Evolutionary conservation across 2,797 vertebrate species (phyloP).

Genomic region (Sibirionetta formosa): DNA sequence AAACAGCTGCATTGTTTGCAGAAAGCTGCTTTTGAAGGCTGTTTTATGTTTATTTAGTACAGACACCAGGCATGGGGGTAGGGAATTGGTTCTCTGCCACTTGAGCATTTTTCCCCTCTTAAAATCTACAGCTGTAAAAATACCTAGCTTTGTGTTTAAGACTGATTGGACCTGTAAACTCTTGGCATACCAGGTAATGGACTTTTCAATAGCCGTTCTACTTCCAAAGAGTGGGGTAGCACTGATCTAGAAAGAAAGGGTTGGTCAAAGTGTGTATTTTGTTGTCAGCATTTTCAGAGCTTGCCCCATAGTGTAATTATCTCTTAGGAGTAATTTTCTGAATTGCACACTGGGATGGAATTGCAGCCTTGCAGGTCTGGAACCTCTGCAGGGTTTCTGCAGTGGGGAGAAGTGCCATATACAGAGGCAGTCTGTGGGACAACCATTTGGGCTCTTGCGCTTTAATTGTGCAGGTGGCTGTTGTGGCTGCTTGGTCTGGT

Average conservation of each 20-base stretch:
- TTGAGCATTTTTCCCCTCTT: constrained; percentile 33
- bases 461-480: background rate
- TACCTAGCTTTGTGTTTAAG: background rate
- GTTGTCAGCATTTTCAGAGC: background rate
- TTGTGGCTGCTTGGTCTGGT: background rate
- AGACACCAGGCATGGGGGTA: constrained; percentile 34
- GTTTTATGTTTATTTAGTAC: constrained; percentile 62
- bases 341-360: background rate
- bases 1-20: constrained; percentile 77
- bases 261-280: background rate
- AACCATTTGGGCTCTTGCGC: rapidly evolving
- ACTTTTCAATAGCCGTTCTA: background rate
- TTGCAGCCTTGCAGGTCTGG: background rate
- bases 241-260: background rate
- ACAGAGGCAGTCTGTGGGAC: background rate
- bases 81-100: constrained; percentile 34
- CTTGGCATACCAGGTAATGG: background rate
- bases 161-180: background rate
- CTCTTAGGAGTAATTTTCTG: background rate
- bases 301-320: background rate
- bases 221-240: background rate
- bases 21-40: constrained; percentile 75
- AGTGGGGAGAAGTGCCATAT: rapidly evolving
- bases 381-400: background rate
- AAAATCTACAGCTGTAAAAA: constrained; percentile 43